Conservation (phyloP, 2,797 vertebrate genomes). For the Sebastes matsubarae region DNA sequence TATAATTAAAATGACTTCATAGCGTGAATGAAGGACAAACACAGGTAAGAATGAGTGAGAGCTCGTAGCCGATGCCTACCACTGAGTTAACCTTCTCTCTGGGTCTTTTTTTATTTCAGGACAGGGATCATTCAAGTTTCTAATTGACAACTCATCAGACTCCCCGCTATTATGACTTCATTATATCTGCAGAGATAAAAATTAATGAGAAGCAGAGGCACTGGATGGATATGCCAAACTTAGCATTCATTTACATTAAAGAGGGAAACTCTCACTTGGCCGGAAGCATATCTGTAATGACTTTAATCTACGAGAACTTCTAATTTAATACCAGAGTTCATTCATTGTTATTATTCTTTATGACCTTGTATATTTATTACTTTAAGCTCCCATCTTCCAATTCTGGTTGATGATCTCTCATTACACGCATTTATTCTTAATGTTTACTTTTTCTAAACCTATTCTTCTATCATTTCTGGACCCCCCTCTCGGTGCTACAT, state of each 20-base stretch:
- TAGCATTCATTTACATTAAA: slow-evolving; percentile 81
- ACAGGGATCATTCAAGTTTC: slow-evolving; percentile 77
- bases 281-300: slow-evolving; percentile 75
- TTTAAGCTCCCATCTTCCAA: slow-evolving; percentile 42
- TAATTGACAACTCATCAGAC: slow-evolving; percentile 81
- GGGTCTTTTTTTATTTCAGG: slow-evolving; percentile 50
- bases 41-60: neutral
- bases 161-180: slow-evolving; percentile 78
- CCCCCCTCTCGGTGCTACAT: slow-evolving; percentile 3
- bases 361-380: slow-evolving; percentile 73
- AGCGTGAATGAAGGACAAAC: slow-evolving; percentile 36
- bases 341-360: slow-evolving; percentile 78
- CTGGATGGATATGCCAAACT: slow-evolving; percentile 77
- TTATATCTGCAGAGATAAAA: slow-evolving; percentile 81
- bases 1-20: slow-evolving; percentile 4
- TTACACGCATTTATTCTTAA: slow-evolving; percentile 48
- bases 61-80: slow-evolving; percentile 30
- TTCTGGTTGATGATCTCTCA: slow-evolving; percentile 52
- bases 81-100: slow-evolving; percentile 59
- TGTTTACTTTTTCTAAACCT: slow-evolving; percentile 57
- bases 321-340: slow-evolving; percentile 76
- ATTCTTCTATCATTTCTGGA: slow-evolving; percentile 40
- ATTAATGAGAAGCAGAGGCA: slow-evolving; percentile 80
- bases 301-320: slow-evolving; percentile 76
- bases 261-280: slow-evolving; percentile 74